Evolutionary conservation across 2,113 vertebrate species (phyloP), one percentile per base, ranked within the genome.

Genomic region (Synchiropus splendidus): DNA sequence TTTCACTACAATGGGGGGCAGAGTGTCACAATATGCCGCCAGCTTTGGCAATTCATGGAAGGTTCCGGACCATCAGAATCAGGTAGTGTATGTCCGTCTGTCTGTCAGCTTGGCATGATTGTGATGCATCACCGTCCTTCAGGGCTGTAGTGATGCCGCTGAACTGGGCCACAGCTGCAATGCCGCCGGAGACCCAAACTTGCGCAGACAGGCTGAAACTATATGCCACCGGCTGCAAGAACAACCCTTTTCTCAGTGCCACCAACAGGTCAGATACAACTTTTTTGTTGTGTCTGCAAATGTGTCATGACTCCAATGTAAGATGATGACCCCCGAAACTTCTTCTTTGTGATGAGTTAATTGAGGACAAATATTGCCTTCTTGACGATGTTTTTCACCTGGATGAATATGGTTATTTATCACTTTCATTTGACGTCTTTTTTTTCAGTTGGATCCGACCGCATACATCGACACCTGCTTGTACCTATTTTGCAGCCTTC

Each of bases 41-140:
- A 87, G 84, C 42, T 92, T 94, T 45, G 90, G 88, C 4, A 92
- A 92, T 62, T 92, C 89, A 1, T 93, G 90, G 90, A 88, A 73
- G 51, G 78, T 92, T 38, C 83, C 82, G 0, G 82, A 80, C 39
- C 74, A 78, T 5, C 55, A 75, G 21, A 72, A 58, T 15, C 62
- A 85, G 75, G 88, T 87, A 68, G 4, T 27, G 21, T 27, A 27
- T 27, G 8, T 27, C 8, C 8, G 21, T 27, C 4, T 8, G 4
- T 5, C 21, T 27, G 21, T 5, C 21, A 27, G 4, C 8, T 27
- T 27, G 21, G 8, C 8, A 27, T 27, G 21, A 8, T 27, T 27
- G 4, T 27, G 4, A 27, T 5, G 4, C 21, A 27, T 27, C 21
- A 27, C 8, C 8, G 8, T 18, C 34, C 27, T 10, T 13, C 51